Evolutionary conservation across 1,140 invertebrate species (phyloP).

Genomic region (Brachionus rotundiformis): DNA sequence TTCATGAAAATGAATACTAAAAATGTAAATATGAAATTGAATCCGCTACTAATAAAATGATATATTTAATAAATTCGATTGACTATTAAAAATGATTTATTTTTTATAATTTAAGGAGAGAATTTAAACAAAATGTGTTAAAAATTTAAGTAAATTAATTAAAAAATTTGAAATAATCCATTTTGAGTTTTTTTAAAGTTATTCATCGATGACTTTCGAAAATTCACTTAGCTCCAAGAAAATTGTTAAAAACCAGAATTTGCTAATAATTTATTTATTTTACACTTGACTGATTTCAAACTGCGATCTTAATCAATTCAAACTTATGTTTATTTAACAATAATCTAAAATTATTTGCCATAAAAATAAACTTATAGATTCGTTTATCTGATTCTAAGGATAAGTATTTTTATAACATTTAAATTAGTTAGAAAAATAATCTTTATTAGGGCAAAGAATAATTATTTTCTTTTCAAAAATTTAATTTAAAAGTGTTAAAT

Average conservation of each 20-base stretch:
- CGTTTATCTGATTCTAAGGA: neutral
- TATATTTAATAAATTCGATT: too few relatives aligned
- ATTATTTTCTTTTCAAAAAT: neutral
- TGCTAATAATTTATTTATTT: constrained; percentile 8
- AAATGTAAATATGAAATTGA: neutral
- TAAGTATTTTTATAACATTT: constrained; percentile 3
- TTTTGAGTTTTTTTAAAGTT: neutral
- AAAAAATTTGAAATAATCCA: too few relatives aligned
- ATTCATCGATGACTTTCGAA: neutral
- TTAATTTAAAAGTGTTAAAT: neutral
- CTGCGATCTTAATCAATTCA: neutral
- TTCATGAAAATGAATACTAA: neutral
- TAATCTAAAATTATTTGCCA: neutral
- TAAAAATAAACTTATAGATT: neutral
- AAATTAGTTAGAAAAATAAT: neutral
- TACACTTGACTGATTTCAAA: neutral
- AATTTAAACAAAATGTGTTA: too few relatives aligned
- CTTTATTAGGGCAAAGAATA: neutral
- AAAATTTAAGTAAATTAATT: too few relatives aligned
- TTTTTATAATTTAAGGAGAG: too few relatives aligned
- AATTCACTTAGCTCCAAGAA: neutral
- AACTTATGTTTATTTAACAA: neutral
- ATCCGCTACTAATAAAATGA: neutral
- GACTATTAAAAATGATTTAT: too few relatives aligned
- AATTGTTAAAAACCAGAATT: neutral